These are phyloP conservation scores for Cydia fagiglandana DNA, from an alignment of 1,140 invertebrate genomes.

Conservation along the genomic window DNA sequence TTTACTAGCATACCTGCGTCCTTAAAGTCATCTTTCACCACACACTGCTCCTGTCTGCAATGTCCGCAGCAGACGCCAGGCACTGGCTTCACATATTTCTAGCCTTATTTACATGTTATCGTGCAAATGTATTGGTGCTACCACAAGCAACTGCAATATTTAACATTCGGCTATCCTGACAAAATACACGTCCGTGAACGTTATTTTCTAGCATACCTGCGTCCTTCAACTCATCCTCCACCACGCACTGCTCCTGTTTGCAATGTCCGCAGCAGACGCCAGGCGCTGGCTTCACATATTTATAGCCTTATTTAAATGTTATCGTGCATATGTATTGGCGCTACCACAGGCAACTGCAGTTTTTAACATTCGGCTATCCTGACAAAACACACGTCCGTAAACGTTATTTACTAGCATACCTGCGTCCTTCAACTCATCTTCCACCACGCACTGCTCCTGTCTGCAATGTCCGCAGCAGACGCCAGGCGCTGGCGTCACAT, in stretches of 20 bases:
- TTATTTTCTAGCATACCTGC: conserved; percentile 48
- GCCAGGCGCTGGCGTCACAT: conserved; percentile 67
- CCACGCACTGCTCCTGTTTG: conserved; percentile 82
- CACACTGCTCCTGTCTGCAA: conserved; percentile 83
- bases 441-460: conserved; percentile 83
- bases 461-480: conserved; percentile 87
- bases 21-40: conserved; percentile 75
- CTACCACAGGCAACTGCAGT: too few relatives aligned
- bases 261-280: conserved; percentile 86
- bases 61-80: conserved; percentile 83
- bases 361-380: too few relatives aligned
- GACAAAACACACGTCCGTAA: too few relatives aligned
- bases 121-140: conserved; percentile 18
- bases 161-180: too few relatives aligned
- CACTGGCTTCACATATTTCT: conserved; percentile 45
- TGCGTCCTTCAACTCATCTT: conserved; percentile 78
- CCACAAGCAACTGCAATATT: too few relatives aligned
- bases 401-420: conserved; percentile 39
- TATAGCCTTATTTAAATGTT: too few relatives aligned
- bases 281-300: conserved; percentile 47
- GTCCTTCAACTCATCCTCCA: conserved; percentile 72
- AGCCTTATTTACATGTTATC: too few relatives aligned
- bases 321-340: conserved; percentile 11
- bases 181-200: too few relatives aligned
- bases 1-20: conserved; percentile 56